Conservation (phyloP, 2,797 vertebrate species). For the Holocentrus rufus region DNA sequence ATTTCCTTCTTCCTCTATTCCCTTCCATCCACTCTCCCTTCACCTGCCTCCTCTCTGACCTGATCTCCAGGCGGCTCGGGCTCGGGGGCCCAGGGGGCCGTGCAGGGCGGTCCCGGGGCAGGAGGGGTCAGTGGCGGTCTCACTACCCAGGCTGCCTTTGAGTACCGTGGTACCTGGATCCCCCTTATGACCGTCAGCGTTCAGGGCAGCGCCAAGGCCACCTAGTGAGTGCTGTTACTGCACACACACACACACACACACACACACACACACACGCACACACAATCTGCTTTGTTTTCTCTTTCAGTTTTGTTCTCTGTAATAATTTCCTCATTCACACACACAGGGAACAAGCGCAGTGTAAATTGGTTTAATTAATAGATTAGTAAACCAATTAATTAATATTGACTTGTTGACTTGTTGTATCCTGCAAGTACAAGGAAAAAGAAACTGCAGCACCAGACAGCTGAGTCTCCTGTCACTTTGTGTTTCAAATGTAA, state of each 20-base stretch:
- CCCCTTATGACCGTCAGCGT: conserved; percentile 93
- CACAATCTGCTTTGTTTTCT: no score
- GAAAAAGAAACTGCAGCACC: no score
- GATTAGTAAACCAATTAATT: no score
- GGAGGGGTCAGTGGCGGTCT: conserved; percentile 84
- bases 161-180: conserved; percentile 98
- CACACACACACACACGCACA: no score
- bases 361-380: no score
- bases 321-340: no score
- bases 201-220: conserved; percentile 97
- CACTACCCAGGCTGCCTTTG: conserved; percentile 94
- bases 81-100: conserved; percentile 80
- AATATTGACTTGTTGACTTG: no score
- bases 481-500: no score
- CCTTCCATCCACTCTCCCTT: not conserved
- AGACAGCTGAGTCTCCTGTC: no score
- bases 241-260: not conserved
- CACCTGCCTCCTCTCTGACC: not conserved
- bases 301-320: no score
- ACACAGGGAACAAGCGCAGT: no score
- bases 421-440: no score
- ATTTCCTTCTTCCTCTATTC: not conserved
- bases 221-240: conserved; percentile 87
- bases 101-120: conserved; percentile 84
- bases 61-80: conserved; percentile 77